Percentiles rank a stretch among this genome's conserved stretches.
phyloP scores from a whole-genome alignment of 1,140 invertebrate species.

The Formica exsecta region DNA sequence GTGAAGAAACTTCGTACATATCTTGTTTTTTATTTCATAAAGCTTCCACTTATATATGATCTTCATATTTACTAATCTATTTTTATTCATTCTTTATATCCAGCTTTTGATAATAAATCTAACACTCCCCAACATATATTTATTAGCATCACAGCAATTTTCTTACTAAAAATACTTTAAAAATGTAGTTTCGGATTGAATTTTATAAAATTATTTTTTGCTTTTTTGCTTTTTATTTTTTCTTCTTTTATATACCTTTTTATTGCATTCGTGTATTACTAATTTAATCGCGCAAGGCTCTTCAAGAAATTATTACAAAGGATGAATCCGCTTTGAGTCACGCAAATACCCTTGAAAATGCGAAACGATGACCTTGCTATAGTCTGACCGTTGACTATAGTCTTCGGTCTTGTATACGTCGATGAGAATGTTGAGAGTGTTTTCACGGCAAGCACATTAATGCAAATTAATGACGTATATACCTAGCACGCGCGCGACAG shows the following conservation, averaged over 20 bases:
- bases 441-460: slow-evolving; percentile 9
- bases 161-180: not conserved
- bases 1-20: not conserved
- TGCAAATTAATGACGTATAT: slow-evolving; percentile 29
- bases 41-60: not conserved
- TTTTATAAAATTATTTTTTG: not conserved
- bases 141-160: not conserved
- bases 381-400: not conserved
- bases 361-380: slow-evolving; percentile 2
- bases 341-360: slow-evolving; percentile 13
- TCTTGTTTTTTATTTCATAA: not conserved
- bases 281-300: not conserved
- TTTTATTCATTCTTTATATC: not conserved
- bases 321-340: not conserved
- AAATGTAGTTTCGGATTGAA: not conserved
- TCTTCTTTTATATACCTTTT: not conserved
- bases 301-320: not conserved
- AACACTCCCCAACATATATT: not conserved
- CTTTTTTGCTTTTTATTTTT: not conserved
- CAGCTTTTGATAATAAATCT: not conserved
- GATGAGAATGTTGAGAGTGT: not conserved
- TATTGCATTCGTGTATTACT: not conserved
- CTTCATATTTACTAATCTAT: not conserved
- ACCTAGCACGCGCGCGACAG: slow-evolving; percentile 76
- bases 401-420: not conserved